Evolutionary conservation across 2,113 vertebrate species (phyloP), one percentile per base, ranked within the genome.

Genomic region (Corythornis vintsioides): DNA sequence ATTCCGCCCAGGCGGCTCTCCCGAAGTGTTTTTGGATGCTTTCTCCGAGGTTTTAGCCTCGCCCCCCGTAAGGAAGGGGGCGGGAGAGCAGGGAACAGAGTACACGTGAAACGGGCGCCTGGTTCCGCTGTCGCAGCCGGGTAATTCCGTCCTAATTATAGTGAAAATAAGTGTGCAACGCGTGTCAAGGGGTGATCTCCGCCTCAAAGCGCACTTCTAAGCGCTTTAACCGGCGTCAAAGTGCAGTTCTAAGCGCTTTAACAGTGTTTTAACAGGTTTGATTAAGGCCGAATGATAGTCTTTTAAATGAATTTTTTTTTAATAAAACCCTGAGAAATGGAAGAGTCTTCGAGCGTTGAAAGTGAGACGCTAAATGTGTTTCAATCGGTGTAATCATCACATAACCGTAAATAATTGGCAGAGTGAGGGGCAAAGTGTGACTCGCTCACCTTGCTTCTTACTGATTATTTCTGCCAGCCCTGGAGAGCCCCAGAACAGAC

Each of bases 81-180:
- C 7, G 33, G 10, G 33, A 38, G 15, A 3, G 3, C 3, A 10
- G 38, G 22, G 26, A 9, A 1, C 15, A 8, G 5, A 6, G 15
- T 10, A 11, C 9, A 2, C 4, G 3, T 4, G 28, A 15, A 48
- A 26, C 4, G 22, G 0, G 42, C 5, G 2, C 3, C 47, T 6
- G 38, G 63, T 25, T 13, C 35, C 31, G 2, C 42, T 9, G 9
- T 11, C 47, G 6, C 31, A 14, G 13, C 33, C 50, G 11, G 16
- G 20, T 7, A 5, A 2, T 18, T n/a, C 25, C n/a, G 22, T 13
- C 28, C 25, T 9, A 7, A 25, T 25, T 25, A 24, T 25, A 25
- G 50, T 52, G 14, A 26, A 26, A 52, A 26, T 11, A 6, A 12
- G 50, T 14, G 50, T 15, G 50, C 25, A 25, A 15, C 7, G 50